Evolutionary conservation across 2,113 vertebrate species (phyloP).

Genomic region (Lophura nycthemera): DNA sequence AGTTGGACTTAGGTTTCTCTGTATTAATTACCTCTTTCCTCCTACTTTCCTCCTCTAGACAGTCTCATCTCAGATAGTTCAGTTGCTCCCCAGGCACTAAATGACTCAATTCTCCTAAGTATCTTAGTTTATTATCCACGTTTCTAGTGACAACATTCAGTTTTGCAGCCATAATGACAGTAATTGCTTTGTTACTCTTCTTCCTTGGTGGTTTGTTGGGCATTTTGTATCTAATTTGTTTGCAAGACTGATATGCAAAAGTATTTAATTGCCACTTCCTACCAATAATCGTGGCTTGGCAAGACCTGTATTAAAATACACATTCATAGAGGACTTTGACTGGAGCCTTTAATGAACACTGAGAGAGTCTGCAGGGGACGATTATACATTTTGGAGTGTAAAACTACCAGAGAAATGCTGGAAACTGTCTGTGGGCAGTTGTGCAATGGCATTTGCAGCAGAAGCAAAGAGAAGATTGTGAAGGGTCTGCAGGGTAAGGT

Average conservation of each 20-base stretch:
- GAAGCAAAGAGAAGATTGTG: background rate
- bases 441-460: background rate
- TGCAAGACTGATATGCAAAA: background rate
- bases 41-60: background rate
- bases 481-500: background rate
- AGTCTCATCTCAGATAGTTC: background rate
- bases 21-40: conserved; percentile 15
- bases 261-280: background rate
- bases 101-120: background rate
- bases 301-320: background rate
- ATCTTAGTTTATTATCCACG: background rate
- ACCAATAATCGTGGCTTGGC: background rate
- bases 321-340: background rate
- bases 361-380: background rate
- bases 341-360: background rate
- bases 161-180: background rate
- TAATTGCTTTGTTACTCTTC: background rate
- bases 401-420: background rate
- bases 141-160: background rate
- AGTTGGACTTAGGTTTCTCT: background rate
- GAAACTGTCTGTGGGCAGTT: background rate
- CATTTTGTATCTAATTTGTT: background rate
- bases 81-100: background rate
- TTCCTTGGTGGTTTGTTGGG: background rate
- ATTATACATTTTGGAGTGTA: background rate